phyloP scores from a whole-genome alignment of 2,113 vertebrate species.

The Oncorhynchus keta region DNA sequence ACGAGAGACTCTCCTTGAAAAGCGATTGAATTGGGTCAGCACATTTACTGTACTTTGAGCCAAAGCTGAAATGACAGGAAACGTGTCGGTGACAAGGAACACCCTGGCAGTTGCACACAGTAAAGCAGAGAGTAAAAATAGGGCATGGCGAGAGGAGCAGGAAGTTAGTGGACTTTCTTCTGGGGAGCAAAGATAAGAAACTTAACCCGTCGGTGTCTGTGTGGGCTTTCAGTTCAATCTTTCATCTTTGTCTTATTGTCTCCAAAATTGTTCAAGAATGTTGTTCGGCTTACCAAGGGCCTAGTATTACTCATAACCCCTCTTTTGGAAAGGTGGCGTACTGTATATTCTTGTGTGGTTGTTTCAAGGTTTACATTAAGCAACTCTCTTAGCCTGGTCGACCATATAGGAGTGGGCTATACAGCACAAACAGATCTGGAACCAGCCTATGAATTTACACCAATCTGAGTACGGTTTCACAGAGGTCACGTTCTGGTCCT shows the following conservation, averaged over 20 bases:
- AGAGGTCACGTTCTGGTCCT: neutral
- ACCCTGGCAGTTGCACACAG: slow-evolving; percentile 76
- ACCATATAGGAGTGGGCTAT: too few relatives aligned
- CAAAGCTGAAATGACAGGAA: slow-evolving; percentile 62
- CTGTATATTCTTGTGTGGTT: neutral
- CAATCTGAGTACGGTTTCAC: neutral
- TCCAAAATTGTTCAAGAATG: neutral
- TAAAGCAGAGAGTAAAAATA: slow-evolving; percentile 84
- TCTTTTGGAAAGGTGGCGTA: neutral
- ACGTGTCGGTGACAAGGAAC: slow-evolving; percentile 72
- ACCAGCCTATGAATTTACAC: neutral
- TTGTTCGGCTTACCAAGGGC: neutral
- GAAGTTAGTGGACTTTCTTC: slow-evolving; percentile 73
- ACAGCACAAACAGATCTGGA: neutral
- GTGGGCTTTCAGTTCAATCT: slow-evolving; percentile 45
- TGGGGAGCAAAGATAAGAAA: slow-evolving; percentile 78
- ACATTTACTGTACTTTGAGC: slow-evolving; percentile 47
- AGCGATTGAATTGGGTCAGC: slow-evolving; percentile 17
- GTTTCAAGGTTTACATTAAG: too few relatives aligned
- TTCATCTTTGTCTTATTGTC: slow-evolving; percentile 26
- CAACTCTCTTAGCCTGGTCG: too few relatives aligned
- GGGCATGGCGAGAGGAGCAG: slow-evolving; percentile 61
- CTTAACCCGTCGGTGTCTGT: slow-evolving; percentile 63
- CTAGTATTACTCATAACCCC: too few relatives aligned
- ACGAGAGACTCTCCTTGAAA: slow-evolving; percentile 34